Conservation (phyloP, 2,888 invertebrate genomes). For the Trichogramma dendrolimi region DNA sequence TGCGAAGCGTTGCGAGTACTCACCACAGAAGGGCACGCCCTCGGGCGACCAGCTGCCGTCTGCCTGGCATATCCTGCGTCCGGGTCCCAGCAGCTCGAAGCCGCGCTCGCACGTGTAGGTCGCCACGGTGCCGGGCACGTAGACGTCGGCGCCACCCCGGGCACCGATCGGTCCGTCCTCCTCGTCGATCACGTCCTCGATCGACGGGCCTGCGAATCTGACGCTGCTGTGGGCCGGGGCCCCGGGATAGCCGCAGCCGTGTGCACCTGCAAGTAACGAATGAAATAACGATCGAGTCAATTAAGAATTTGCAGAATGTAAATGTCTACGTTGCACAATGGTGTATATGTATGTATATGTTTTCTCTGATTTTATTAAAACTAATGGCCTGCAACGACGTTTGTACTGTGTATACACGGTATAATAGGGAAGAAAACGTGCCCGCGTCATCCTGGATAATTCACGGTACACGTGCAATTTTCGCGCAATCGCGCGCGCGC, state of each 20-base stretch:
- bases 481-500: no score
- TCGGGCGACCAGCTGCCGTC: conserved; percentile 80
- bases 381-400: no score
- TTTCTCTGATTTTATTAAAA: no score
- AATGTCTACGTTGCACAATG: no score
- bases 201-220: conserved; percentile 60
- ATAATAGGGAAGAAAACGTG: no score
- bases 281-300: background rate
- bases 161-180: conserved; percentile 42
- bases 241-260: conserved; percentile 79
- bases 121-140: conserved; percentile 62
- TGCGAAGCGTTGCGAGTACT: conserved; percentile 51
- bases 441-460: no score
- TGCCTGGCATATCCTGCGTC: conserved; percentile 68
- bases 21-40: conserved; percentile 92
- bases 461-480: no score
- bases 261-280: conserved; percentile 18
- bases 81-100: conserved; percentile 86
- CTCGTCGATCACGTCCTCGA: conserved; percentile 48
- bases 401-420: no score
- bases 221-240: conserved; percentile 84
- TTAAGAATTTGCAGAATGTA: no score
- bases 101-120: conserved; percentile 84
- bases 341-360: no score
- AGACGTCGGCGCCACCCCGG: conserved; percentile 44